These are phyloP conservation scores for Drosophila subobscura DNA, from an alignment of 1,140 invertebrate genomes.

Conservation along the genomic window DNA sequence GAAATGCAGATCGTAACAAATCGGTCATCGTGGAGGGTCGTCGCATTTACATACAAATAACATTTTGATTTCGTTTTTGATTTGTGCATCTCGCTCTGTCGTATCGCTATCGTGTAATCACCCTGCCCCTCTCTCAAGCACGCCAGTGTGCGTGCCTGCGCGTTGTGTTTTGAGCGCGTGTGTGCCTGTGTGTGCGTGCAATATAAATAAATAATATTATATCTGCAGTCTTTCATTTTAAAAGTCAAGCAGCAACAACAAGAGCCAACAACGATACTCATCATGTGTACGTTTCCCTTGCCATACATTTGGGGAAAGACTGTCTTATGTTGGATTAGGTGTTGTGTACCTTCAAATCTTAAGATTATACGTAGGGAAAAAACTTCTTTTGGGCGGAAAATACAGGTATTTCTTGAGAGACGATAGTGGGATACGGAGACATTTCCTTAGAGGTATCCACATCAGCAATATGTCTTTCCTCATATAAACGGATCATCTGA, in stretches of 20 bases:
- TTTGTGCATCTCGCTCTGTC: constrained; percentile 23
- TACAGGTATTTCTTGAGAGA: no score
- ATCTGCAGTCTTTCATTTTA: constrained; percentile 66
- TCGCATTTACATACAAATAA: constrained; percentile 62
- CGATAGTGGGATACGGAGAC: no score
- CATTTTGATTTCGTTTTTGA: constrained; percentile 73
- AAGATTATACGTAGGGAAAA: no score
- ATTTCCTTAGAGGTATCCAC: no score
- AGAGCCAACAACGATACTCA: constrained; percentile 25
- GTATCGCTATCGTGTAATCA: neutral
- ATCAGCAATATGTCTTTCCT: no score
- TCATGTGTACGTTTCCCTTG: constrained; percentile 67
- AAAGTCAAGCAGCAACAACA: constrained; percentile 37
- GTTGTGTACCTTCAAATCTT: no score
- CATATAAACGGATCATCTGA: no score
- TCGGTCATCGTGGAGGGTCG: constrained; percentile 67
- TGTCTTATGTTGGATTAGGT: neutral
- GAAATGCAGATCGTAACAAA: constrained; percentile 31
- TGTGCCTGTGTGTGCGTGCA: constrained; percentile 51
- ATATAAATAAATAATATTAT: constrained; percentile 80
- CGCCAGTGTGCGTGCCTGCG: neutral
- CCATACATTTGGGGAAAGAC: constrained; percentile 2
- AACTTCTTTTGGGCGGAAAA: no score
- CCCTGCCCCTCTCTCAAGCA: neutral
- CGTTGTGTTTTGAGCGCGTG: constrained; percentile 7